These are phyloP conservation scores for Asarcornis scutulata DNA, from an alignment of 2,113 vertebrate genomes.

Conservation along the genomic window DNA sequence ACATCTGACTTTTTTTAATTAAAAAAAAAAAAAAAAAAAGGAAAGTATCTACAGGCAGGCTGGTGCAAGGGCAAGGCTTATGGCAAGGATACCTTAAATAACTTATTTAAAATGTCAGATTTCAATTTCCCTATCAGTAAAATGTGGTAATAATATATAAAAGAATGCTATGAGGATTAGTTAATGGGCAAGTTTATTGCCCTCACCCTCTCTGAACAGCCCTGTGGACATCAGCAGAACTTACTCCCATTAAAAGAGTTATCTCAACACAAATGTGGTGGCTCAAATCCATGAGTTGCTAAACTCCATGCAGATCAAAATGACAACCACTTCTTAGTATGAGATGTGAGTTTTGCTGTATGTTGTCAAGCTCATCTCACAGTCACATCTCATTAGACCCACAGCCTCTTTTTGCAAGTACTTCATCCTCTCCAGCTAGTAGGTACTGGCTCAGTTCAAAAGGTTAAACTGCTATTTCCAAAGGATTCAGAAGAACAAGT, in stretches of 20 bases:
- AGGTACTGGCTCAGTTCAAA: constrained; percentile 46
- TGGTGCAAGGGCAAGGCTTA: background rate
- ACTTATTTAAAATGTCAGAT: background rate
- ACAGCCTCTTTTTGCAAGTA: constrained; percentile 19
- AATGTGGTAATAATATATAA: background rate
- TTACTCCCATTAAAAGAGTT: background rate
- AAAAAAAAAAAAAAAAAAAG: background rate
- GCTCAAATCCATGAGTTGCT: background rate
- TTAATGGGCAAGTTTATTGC: background rate
- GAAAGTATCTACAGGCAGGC: background rate
- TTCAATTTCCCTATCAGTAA: background rate
- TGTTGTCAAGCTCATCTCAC: constrained; percentile 55
- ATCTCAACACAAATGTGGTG: background rate
- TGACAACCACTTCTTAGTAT: constrained; percentile 34
- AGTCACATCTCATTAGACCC: constrained; percentile 66
- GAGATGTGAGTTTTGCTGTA: constrained; percentile 57
- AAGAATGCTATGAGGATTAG: background rate
- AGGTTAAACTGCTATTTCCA: constrained; percentile 67
- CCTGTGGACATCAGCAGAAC: background rate
- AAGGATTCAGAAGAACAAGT: constrained; percentile 59
- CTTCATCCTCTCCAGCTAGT: constrained; percentile 27
- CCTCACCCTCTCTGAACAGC: background rate
- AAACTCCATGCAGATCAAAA: constrained; percentile 50
- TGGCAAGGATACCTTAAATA: background rate
- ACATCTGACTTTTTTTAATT: background rate